Conservation (phyloP, 2,797 vertebrate species). For the Loris lydekkerianus region DNA sequence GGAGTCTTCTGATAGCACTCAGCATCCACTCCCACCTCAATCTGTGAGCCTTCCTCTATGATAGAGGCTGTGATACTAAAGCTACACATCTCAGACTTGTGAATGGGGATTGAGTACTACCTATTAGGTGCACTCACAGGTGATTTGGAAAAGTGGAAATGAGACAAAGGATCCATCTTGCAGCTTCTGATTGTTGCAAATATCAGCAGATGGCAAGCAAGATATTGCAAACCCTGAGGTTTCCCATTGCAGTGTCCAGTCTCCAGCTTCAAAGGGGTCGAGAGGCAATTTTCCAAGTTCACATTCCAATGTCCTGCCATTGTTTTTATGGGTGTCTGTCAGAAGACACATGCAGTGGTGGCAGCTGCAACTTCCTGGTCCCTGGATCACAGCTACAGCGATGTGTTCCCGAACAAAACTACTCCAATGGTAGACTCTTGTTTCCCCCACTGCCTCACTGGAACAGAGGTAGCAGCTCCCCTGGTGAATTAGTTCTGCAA, state of each 20-base stretch:
- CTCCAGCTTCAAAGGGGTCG: neutral
- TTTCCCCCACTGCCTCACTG: neutral
- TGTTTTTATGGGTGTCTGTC: neutral
- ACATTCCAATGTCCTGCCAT: neutral
- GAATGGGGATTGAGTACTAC: neutral
- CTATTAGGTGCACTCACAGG: neutral
- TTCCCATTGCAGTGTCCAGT: neutral
- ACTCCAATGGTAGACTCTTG: neutral
- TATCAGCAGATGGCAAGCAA: neutral
- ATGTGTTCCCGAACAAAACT: neutral
- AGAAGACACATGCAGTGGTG: neutral
- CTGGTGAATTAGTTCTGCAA: neutral
- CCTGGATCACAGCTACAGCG: neutral
- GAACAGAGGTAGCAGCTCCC: neutral
- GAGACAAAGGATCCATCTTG: neutral
- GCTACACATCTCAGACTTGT: neutral
- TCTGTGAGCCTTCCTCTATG: neutral
- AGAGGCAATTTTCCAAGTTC: neutral
- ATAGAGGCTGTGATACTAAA: neutral
- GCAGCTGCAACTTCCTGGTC: neutral
- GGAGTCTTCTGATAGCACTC: constrained; percentile 11
- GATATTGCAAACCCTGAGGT: neutral
- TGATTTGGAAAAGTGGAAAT: neutral
- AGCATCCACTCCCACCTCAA: neutral
- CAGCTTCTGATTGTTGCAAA: neutral